These are phyloP conservation scores for Monopis laevigella DNA, from an alignment of 2,888 invertebrate species.

Conservation along the genomic window DNA sequence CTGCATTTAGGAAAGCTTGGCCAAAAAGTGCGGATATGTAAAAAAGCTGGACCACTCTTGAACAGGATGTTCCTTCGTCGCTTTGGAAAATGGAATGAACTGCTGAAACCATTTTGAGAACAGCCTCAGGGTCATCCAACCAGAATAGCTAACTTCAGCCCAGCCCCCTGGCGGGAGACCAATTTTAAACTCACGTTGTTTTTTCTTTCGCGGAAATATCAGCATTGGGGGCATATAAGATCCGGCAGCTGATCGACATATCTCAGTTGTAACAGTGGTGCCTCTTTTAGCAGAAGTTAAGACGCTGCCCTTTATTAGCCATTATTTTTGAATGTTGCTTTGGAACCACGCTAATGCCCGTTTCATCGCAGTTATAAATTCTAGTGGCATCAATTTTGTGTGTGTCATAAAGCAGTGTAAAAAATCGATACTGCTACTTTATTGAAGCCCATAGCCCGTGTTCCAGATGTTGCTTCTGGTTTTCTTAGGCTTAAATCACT, in stretches of 20 bases:
- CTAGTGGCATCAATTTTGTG: constrained; percentile 21
- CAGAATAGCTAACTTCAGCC: background rate
- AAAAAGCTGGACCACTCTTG: background rate
- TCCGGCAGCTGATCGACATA: constrained; percentile 25
- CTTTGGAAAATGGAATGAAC: background rate
- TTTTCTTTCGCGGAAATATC: constrained; percentile 24
- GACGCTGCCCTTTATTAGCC: constrained; percentile 21
- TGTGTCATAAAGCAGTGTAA: constrained; percentile 20
- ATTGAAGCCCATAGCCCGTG: constrained; percentile 18
- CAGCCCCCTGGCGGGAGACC: background rate
- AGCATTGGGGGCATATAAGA: constrained; percentile 24
- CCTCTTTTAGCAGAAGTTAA: constrained; percentile 27
- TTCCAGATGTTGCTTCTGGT: constrained; percentile 21
- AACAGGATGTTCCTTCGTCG: background rate
- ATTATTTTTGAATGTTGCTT: constrained; percentile 22
- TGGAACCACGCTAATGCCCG: constrained; percentile 25
- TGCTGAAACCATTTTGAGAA: background rate
- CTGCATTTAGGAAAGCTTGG: background rate
- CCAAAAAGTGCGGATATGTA: background rate
- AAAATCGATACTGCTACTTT: constrained; percentile 19
- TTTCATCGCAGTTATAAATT: constrained; percentile 28
- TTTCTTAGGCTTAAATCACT: constrained; percentile 19
- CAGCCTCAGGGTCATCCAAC: background rate
- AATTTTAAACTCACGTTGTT: background rate
- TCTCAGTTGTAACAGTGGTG: constrained; percentile 22